Evolutionary conservation across 2,888 invertebrate species (phyloP), one percentile per base, ranked within the genome.

Genomic region (Malthinus seriepunctatus): DNA sequence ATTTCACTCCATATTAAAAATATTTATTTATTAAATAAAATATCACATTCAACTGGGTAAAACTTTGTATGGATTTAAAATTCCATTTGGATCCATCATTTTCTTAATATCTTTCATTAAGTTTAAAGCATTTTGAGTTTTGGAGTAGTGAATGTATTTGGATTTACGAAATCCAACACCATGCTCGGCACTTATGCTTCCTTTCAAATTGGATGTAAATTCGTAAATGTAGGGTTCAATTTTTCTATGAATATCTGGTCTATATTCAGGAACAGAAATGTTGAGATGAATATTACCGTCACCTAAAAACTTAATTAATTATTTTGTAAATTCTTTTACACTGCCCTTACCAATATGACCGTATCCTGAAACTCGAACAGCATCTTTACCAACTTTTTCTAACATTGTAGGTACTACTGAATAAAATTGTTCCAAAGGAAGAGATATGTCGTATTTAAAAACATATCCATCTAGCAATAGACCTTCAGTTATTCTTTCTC

Each of bases 281-380:
- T 97, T 97, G 58, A 99, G 82, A 79, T 99, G 99, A 45, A 98
- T 84, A 79, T 99, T 99, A 7, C 95, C 93, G 79, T 99, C 98
- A 8, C 92, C 92, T 91, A 71, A 68, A 70, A 62, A 57, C 39
- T 34, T 44, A 47, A 39, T 48, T 23, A 51, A 10, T 59, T 33
- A 51, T 46, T 32, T 11, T 10, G 9, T 51, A 12, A 10, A 23
- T 10, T 32, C 15, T 48, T 42, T 38, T 8, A 39, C 0, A 32
- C 34, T 12, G 32, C 51, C 74, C 78, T 76, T 79, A 90, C 97
- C 98, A 62, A 99, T 81, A 80, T 99, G 99, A 1, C 99, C 98
- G 75, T 95, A 99, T 8, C 96, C 97, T 66, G 86, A 86, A 64
- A 94, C 86, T 63, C 86, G 80, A 0, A 82, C 77, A 5, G 87